Evolutionary conservation across 2,888 invertebrate species (phyloP).

Genomic region (Aspidiotus rigidus): DNA sequence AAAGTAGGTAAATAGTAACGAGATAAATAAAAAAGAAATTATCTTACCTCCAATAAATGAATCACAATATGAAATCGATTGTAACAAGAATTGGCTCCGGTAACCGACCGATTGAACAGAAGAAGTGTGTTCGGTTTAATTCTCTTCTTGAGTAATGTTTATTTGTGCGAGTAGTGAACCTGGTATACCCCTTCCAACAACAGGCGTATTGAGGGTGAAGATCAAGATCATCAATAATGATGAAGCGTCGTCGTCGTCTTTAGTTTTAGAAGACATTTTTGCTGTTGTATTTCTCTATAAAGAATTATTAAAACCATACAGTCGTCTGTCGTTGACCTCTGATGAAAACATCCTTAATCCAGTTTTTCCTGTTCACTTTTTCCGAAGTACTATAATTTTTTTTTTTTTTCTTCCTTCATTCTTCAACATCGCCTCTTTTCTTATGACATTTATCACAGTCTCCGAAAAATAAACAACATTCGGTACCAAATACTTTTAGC

Average conservation of each 20-base stretch:
- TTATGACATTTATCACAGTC: too few relatives aligned
- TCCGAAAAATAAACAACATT: too few relatives aligned
- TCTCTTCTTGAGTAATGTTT: constrained; percentile 14
- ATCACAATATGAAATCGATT: background rate
- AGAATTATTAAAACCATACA: too few relatives aligned
- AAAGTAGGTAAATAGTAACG: background rate
- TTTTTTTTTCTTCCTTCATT: too few relatives aligned
- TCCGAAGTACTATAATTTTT: too few relatives aligned
- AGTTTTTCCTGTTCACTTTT: constrained; percentile 28
- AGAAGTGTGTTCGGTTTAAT: constrained; percentile 15
- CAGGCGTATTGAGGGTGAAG: constrained; percentile 20
- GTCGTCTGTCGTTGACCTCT: constrained; percentile 27
- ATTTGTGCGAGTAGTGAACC: constrained; percentile 21
- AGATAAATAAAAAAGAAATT: constrained; percentile 5
- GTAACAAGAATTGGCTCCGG: constrained; percentile 9
- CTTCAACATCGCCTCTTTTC: too few relatives aligned
- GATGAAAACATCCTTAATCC: constrained; percentile 23
- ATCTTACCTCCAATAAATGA: constrained; percentile 15
- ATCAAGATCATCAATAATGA: constrained; percentile 25
- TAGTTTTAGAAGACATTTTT: constrained; percentile 10
- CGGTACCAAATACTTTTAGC: too few relatives aligned
- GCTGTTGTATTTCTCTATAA: constrained; percentile 1
- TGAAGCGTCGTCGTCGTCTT: constrained; percentile 17
- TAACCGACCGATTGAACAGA: constrained; percentile 23
- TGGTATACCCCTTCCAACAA: constrained; percentile 12